A percentile compares a stretch with the other conserved stretches of the same genome.
phyloP scores from a whole-genome alignment of 2,113 vertebrate species.

The Lampris incognitus region DNA sequence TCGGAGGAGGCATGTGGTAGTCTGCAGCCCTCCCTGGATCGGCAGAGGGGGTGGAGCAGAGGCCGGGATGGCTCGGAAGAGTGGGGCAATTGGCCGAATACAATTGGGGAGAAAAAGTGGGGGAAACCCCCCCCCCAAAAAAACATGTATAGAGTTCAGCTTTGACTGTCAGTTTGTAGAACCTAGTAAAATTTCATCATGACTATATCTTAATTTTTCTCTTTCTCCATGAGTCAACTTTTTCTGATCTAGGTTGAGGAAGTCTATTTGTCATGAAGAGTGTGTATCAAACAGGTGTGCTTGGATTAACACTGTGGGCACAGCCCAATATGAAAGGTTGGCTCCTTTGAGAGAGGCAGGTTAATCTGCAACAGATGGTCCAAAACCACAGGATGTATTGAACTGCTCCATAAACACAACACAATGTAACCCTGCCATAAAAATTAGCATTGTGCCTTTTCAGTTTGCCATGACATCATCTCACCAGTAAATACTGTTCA shows the following conservation, averaged over 20 bases:
- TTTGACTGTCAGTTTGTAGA: no score
- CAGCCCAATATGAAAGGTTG: conserved; percentile 34
- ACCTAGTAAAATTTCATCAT: no score
- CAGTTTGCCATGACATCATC: background rate
- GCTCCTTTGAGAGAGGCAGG: conserved; percentile 22
- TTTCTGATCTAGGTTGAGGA: background rate
- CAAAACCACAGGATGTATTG: conserved; percentile 26
- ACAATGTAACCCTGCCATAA: conserved; percentile 18
- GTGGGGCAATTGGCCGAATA: no score
- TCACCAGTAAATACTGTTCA: background rate
- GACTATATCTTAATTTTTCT: background rate
- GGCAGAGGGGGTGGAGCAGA: no score
- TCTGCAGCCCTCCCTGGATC: no score
- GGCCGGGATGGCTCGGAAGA: no score
- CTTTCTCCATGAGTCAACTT: background rate
- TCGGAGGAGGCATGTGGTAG: no score
- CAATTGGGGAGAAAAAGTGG: no score
- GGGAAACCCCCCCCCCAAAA: no score
- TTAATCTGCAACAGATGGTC: conserved; percentile 66
- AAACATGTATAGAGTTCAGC: no score
- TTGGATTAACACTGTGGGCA: conserved; percentile 10
- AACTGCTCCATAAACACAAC: conserved; percentile 18
- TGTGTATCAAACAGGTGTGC: conserved; percentile 22
- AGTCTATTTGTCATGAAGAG: conserved; percentile 6
- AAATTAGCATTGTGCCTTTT: background rate